phyloP scores from a whole-genome alignment of 2,888 invertebrate species.

The Phengaris arion region DNA sequence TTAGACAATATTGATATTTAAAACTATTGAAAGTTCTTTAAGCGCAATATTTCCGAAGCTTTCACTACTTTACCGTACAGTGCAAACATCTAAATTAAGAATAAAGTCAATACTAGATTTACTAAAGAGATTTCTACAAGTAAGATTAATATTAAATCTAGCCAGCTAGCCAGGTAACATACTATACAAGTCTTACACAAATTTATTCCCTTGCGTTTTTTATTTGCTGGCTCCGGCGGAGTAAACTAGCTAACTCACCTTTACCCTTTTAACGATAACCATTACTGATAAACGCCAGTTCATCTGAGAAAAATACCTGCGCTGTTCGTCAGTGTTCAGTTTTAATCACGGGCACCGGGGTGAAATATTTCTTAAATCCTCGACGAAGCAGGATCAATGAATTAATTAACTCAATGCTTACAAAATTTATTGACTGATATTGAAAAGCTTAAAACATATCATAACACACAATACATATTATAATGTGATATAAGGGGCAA shows the following conservation, averaged over 20 bases:
- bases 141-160: constrained; percentile 12
- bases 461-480: too few relatives aligned
- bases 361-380: not conserved
- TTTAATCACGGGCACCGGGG: not conserved
- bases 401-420: constrained; percentile 14
- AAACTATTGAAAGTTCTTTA: not conserved
- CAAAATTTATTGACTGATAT: not conserved
- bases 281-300: constrained; percentile 16
- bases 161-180: constrained; percentile 3
- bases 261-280: constrained; percentile 20
- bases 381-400: not conserved
- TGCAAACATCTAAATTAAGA: not conserved
- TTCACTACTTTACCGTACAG: not conserved
- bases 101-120: not conserved
- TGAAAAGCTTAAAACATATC: too few relatives aligned
- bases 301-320: constrained; percentile 13
- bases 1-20: too few relatives aligned
- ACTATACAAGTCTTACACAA: constrained; percentile 14
- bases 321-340: constrained; percentile 17
- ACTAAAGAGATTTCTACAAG: not conserved
- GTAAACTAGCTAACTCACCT: constrained; percentile 20
- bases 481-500: too few relatives aligned
- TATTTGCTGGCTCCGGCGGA: constrained; percentile 12
- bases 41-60: not conserved
- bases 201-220: constrained; percentile 14